Evolutionary conservation across 2,113 vertebrate species (phyloP).

Genomic region (Oncorhynchus kisutch): DNA sequence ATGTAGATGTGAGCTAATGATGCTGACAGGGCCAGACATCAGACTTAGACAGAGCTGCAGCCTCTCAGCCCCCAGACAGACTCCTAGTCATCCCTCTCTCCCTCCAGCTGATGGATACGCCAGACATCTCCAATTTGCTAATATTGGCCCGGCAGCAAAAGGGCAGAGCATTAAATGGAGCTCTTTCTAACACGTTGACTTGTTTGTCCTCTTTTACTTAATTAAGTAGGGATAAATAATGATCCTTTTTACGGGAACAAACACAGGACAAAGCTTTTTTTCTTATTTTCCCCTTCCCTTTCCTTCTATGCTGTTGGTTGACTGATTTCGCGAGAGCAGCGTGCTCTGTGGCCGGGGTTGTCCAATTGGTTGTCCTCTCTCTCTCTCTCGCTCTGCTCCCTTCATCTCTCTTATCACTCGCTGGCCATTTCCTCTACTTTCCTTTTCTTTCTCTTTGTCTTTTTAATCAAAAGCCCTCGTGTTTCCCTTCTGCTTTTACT

Average conservation of each 20-base stretch:
- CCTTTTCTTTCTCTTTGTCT: not conserved
- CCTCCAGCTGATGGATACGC: too few species aligned
- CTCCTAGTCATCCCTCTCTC: too few species aligned
- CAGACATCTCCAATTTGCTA: conserved; percentile 40
- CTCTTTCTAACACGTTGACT: conserved; percentile 67
- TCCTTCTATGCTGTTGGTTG: not conserved
- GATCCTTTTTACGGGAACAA: conserved; percentile 58
- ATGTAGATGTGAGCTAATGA: conserved; percentile 1
- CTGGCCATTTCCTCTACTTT: not conserved
- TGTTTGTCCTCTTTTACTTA: conserved; percentile 75
- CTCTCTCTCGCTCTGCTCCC: conserved; percentile 7
- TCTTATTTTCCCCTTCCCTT: not conserved
- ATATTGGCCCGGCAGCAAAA: not conserved
- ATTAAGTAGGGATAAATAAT: conserved; percentile 74
- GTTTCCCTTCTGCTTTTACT: not conserved
- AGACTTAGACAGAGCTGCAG: conserved; percentile 49
- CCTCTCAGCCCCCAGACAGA: too few species aligned
- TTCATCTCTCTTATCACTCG: conserved; percentile 10
- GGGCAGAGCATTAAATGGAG: conserved; percentile 16
- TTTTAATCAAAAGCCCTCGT: not conserved
- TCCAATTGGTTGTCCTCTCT: not conserved
- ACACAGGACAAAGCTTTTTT: conserved; percentile 23
- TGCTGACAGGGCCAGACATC: conserved; percentile 28
- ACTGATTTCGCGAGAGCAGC: not conserved
- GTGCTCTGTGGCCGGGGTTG: not conserved